Conservation (phyloP, 2,113 vertebrate species). For the Tragulus kanchil region DNA sequence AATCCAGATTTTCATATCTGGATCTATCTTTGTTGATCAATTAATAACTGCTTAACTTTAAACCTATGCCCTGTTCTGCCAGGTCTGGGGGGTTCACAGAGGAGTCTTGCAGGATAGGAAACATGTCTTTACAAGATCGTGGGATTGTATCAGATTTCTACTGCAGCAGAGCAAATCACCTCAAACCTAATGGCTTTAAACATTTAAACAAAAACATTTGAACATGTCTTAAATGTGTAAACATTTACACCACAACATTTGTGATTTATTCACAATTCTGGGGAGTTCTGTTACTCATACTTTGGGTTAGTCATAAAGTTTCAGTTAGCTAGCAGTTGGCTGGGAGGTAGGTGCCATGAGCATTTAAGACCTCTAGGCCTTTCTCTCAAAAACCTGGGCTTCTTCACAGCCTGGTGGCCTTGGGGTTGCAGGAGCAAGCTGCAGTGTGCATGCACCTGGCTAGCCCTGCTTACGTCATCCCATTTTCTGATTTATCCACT, state of each 20-base stretch:
- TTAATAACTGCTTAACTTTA: neutral
- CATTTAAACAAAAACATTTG: neutral
- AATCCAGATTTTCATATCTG: conserved; percentile 33
- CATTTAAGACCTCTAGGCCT: neutral
- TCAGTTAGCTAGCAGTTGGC: neutral
- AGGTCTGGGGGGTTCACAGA: neutral
- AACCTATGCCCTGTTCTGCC: neutral
- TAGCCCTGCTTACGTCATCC: neutral
- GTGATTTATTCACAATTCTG: neutral
- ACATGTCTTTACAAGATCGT: neutral
- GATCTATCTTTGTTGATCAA: neutral
- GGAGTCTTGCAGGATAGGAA: neutral
- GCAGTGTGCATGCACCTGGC: neutral
- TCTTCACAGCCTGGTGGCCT: neutral
- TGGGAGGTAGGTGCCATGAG: neutral
- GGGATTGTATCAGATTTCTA: neutral
- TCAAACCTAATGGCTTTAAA: neutral
- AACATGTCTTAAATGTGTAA: neutral
- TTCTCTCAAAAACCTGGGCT: neutral
- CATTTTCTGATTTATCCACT: neutral
- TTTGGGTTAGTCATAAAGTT: neutral
- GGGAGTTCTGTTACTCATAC: neutral
- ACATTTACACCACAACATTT: neutral
- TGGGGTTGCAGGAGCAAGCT: neutral
- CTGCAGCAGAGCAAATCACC: neutral